A percentile compares a stretch with the other conserved stretches of the same genome.
These are phyloP conservation scores for Lethenteron camtschaticum DNA, from an alignment of 2,113 vertebrate species.

Conservation along the genomic window DNA sequence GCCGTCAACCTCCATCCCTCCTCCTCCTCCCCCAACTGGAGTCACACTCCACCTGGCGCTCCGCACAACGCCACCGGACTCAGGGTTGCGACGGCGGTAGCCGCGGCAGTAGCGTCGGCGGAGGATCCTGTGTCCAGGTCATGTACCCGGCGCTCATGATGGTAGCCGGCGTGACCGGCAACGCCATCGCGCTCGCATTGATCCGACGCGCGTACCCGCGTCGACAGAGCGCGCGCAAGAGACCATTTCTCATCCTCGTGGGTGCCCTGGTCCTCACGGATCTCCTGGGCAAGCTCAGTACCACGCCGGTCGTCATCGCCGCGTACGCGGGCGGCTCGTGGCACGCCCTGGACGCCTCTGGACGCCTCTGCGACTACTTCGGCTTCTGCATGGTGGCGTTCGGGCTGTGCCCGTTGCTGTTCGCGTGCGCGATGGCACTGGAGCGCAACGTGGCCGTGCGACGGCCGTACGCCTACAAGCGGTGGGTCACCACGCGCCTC, in stretches of 20 bases:
- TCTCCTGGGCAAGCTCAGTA: constrained; percentile 63
- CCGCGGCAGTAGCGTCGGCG: too few relatives aligned
- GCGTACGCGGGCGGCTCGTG: constrained; percentile 51
- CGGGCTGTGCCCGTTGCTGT: constrained; percentile 63
- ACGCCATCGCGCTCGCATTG: constrained; percentile 55
- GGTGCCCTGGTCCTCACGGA: constrained; percentile 69
- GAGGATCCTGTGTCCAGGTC: too few relatives aligned
- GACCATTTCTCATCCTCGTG: constrained; percentile 74
- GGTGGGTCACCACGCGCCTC: constrained; percentile 49
- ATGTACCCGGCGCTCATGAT: constrained; percentile 52
- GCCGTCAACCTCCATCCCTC: too few relatives aligned
- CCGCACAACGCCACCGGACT: too few relatives aligned
- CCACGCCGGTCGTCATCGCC: constrained; percentile 68
- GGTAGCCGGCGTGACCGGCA: constrained; percentile 65
- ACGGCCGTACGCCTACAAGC: constrained; percentile 68
- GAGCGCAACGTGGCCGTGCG: constrained; percentile 65
- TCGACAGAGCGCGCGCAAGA: constrained; percentile 46
- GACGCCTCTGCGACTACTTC: constrained; percentile 54
- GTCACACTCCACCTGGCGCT: too few relatives aligned
- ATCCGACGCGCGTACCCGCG: constrained; percentile 49
- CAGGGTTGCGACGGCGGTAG: too few relatives aligned
- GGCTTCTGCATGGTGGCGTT: constrained; percentile 76
- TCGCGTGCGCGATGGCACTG: constrained; percentile 70
- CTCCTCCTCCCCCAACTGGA: too few relatives aligned
- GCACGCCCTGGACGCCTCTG: constrained; percentile 41